These are phyloP conservation scores for Poecilia wingei DNA, from an alignment of 2,797 vertebrate genomes.

Conservation along the genomic window DNA sequence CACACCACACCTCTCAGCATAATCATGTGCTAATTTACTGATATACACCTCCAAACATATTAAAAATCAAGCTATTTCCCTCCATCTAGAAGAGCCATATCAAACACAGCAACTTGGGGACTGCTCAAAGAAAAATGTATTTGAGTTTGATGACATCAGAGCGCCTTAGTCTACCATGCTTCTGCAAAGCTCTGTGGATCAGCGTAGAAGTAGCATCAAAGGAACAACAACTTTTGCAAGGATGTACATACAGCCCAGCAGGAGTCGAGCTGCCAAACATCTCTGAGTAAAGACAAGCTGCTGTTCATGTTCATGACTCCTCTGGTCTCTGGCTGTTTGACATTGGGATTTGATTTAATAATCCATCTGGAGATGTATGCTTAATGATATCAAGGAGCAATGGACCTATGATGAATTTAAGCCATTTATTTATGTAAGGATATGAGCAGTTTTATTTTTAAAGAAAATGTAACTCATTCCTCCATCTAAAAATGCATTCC, in stretches of 20 bases:
- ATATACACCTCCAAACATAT: conserved; percentile 20
- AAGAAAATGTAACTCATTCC: background rate
- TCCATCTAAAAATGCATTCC: background rate
- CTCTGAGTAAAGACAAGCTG: conserved; percentile 48
- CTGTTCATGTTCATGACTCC: conserved; percentile 36
- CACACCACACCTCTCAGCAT: too few relatives aligned
- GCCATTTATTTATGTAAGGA: background rate
- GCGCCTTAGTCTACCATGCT: conserved; percentile 14
- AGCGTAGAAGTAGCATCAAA: conserved; percentile 11
- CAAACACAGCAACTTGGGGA: conserved; percentile 12
- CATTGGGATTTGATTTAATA: conserved; percentile 44
- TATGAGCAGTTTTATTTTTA: background rate
- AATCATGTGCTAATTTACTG: background rate
- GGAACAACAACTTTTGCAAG: conserved; percentile 2
- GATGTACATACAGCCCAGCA: conserved; percentile 20
- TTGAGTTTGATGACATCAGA: conserved; percentile 27
- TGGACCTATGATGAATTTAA: conserved; percentile 37
- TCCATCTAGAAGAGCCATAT: conserved; percentile 2
- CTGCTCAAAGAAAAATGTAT: conserved; percentile 16
- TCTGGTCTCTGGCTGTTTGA: conserved; percentile 54
- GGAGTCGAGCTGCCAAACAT: conserved; percentile 41
- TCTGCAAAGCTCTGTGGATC: conserved; percentile 30
- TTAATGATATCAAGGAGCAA: conserved; percentile 19
- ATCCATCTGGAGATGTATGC: conserved; percentile 35
- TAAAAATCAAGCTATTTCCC: conserved; percentile 21